Evolutionary conservation across 2,888 invertebrate species (phyloP).

Genomic region (Rhagium mordax): DNA sequence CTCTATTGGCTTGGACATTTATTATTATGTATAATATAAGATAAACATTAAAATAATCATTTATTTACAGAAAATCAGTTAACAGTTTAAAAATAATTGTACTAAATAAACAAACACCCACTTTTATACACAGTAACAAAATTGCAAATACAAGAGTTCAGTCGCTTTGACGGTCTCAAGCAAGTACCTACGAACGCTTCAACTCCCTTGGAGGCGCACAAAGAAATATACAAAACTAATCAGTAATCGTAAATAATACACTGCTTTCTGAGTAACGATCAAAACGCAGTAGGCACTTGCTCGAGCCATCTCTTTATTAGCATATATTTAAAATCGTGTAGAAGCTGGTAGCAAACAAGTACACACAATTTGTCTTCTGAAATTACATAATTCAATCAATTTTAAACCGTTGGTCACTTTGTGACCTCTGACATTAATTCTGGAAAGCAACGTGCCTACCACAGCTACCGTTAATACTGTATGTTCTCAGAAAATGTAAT

Average conservation of each 20-base stretch:
- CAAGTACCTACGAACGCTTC: background rate
- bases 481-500: too few relatives aligned
- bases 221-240: too few relatives aligned
- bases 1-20: constrained; percentile 36
- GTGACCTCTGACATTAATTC: too few relatives aligned
- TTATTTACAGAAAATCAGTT: constrained; percentile 32
- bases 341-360: background rate
- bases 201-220: too few relatives aligned
- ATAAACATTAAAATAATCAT: constrained; percentile 35
- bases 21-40: constrained; percentile 24
- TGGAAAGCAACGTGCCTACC: too few relatives aligned
- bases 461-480: too few relatives aligned
- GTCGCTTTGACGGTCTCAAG: constrained; percentile 3
- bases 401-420: too few relatives aligned
- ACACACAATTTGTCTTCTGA: background rate
- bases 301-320: constrained; percentile 5
- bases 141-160: constrained; percentile 26
- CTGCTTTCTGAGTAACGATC: background rate
- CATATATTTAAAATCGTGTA: constrained; percentile 1
- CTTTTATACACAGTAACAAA: constrained; percentile 12
- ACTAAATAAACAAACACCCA: constrained; percentile 35
- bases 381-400: too few relatives aligned
- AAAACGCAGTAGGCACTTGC: background rate
- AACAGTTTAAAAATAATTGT: constrained; percentile 31
- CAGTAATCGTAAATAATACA: too few relatives aligned